Base-by-base conservation (phyloP, 2,888 invertebrate species). In the Palloptera scutellata region DNA sequence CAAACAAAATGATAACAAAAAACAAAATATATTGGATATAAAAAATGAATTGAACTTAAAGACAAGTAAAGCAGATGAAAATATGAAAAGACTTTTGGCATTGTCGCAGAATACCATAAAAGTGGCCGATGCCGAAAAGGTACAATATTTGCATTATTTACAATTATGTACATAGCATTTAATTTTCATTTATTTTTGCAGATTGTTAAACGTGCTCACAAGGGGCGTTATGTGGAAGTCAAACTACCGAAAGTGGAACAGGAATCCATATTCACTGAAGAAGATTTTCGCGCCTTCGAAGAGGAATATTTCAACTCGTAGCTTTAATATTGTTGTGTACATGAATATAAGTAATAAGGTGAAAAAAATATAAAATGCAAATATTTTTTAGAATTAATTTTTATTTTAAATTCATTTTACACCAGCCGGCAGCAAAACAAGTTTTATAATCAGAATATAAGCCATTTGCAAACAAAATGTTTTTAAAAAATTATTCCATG, bases 251-350 rank as follows among this genome's bases (percentile, higher is more conserved):
- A 70, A 41, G 30, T 30, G 2, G 48, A 66, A 43, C 66, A 70
- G 11, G 69, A 72, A 53, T 74, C 74, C 2, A 73, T 74, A 48
- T 74, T 74, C 30, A 72, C 73, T 1, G 74, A 74, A 12, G 73
- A 74, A 67, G 74, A 74, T 41, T 74, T 74, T 53, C 66, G 66
- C 4, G 71, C 71, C 59, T 74, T 74, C 63, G 74, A 74, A 61
- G 69, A 66, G 15, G 74, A 73, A 66, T 74, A 74, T 65, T 71
- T 73, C 53, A 68, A 67, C 53, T 63, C 66, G 30, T 69, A 70
- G 17, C 53, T 51, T 48, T 41, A 53, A n/a, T 13, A 57, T 58
- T 6, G 30, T 58, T 6, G 30, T 30, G 30, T 30, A 30, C 30
- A 30, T 30, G n/a, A n/a, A n/a, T n/a, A 4, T 30, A 6, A 6